A percentile compares a stretch with the other conserved stretches of the same genome.
Conservation (phyloP, 2,888 invertebrate species). For the Palloptera scutellata region DNA sequence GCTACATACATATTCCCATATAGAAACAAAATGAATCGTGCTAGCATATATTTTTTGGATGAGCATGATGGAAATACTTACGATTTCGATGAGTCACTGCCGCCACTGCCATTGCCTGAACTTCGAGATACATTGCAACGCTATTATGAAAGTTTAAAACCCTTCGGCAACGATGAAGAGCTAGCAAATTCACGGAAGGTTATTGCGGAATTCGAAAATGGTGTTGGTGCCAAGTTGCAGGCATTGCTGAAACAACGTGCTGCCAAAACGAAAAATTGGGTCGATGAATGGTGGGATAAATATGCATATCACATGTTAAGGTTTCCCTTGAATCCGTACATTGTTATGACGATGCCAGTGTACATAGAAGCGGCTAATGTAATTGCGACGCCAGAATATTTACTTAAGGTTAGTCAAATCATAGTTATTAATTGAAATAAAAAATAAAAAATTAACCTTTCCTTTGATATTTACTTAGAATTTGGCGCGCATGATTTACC, state of each 20-base stretch:
- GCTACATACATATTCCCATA: conserved; percentile 23
- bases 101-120: conserved; percentile 67
- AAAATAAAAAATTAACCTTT: background rate
- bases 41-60: conserved; percentile 53
- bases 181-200: conserved; percentile 61
- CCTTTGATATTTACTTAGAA: conserved; percentile 38
- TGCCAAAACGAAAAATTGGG: conserved; percentile 67
- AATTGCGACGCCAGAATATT: conserved; percentile 47
- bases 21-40: conserved; percentile 53
- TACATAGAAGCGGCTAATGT: conserved; percentile 53
- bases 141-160: conserved; percentile 67
- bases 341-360: conserved; percentile 65
- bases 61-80: conserved; percentile 64
- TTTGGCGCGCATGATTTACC: conserved; percentile 51
- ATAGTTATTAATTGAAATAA: background rate
- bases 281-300: conserved; percentile 69
- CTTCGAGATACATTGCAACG: conserved; percentile 66
- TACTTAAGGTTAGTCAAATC: conserved; percentile 36
- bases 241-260: conserved; percentile 63
- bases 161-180: conserved; percentile 65
- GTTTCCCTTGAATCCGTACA: conserved; percentile 66
- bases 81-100: conserved; percentile 66
- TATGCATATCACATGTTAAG: conserved; percentile 67
- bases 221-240: conserved; percentile 66
- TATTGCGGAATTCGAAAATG: conserved; percentile 66